Evolutionary conservation across 2,797 vertebrate species (phyloP).

Genomic region (Mionectes olivaceus): DNA sequence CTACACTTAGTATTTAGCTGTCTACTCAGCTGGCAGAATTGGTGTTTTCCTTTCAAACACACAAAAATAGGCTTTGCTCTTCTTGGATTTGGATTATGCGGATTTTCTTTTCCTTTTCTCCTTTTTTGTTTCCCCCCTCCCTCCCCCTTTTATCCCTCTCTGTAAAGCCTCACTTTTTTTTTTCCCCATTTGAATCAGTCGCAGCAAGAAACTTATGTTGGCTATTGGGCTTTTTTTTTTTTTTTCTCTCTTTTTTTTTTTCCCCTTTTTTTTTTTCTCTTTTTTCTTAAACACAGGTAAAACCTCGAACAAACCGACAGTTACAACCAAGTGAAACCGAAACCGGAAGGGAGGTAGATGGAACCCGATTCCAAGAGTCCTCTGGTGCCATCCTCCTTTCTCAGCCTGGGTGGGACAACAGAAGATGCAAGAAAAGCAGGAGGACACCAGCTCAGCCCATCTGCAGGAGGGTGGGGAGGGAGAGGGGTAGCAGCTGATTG

Average conservation of each 20-base stretch:
- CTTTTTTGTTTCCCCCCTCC: background rate
- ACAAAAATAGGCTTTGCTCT: slow-evolving; percentile 57
- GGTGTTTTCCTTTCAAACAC: slow-evolving; percentile 69
- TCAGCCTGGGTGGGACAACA: slow-evolving; percentile 22
- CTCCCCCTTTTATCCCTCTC: slow-evolving; percentile 27
- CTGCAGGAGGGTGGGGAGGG: background rate
- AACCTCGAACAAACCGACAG: slow-evolving; percentile 81
- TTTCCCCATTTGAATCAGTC: slow-evolving; percentile 58
- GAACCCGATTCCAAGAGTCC: slow-evolving; percentile 76
- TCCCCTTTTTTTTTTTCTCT: background rate
- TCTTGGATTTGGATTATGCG: slow-evolving; percentile 61
- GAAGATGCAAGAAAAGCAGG: slow-evolving; percentile 65
- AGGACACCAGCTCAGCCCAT: slow-evolving; percentile 60
- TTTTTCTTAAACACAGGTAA: slow-evolving; percentile 79
- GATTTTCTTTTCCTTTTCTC: slow-evolving; percentile 54
- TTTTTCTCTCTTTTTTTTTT: background rate
- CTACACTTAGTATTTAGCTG: slow-evolving; percentile 57
- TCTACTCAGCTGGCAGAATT: slow-evolving; percentile 65
- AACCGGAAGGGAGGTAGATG: slow-evolving; percentile 84
- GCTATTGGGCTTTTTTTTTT: background rate
- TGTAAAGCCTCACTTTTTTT: slow-evolving; percentile 50
- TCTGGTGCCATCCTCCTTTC: slow-evolving; percentile 67
- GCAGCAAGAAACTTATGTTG: slow-evolving; percentile 63
- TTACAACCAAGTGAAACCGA: slow-evolving; percentile 81
- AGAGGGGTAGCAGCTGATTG: slow-evolving; percentile 54